phyloP scores from a whole-genome alignment of 2,888 invertebrate species.

The Lagria hirta region DNA sequence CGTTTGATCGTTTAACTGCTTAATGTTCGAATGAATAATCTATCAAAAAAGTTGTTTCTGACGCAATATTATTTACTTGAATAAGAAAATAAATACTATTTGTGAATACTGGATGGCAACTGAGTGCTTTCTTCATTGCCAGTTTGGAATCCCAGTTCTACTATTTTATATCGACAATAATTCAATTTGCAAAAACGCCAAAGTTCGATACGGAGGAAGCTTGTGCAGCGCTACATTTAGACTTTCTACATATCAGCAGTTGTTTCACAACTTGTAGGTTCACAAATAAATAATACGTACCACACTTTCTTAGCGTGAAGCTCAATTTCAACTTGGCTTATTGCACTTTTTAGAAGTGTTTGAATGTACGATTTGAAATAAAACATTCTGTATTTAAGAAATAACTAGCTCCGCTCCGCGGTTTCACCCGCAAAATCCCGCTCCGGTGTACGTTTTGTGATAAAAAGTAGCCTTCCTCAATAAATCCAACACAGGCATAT shows the following conservation, averaged over 20 bases:
- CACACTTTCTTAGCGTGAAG: too few species aligned
- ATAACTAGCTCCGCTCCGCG: too few species aligned
- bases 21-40: too few species aligned
- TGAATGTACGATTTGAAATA: too few species aligned
- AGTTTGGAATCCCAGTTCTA: constrained; percentile 36
- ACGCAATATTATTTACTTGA: constrained; percentile 35
- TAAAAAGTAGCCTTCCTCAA: too few species aligned
- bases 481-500: too few species aligned
- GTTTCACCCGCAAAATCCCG: too few species aligned
- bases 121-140: constrained; percentile 39
- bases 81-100: constrained; percentile 41
- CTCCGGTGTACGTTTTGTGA: too few species aligned
- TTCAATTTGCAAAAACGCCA: constrained; percentile 41
- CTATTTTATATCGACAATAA: constrained; percentile 41
- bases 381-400: too few species aligned
- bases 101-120: constrained; percentile 40
- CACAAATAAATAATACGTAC: constrained; percentile 33
- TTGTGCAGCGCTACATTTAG: constrained; percentile 31
- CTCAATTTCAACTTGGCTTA: too few species aligned
- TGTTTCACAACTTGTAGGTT: constrained; percentile 29
- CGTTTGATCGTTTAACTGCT: too few species aligned
- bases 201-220: constrained; percentile 35
- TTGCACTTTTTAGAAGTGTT: too few species aligned
- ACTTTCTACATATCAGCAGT: constrained; percentile 36
- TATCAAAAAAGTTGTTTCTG: constrained; percentile 32